phyloP scores from a whole-genome alignment of 1,140 invertebrate species.

The Nilaparvata lugens region DNA sequence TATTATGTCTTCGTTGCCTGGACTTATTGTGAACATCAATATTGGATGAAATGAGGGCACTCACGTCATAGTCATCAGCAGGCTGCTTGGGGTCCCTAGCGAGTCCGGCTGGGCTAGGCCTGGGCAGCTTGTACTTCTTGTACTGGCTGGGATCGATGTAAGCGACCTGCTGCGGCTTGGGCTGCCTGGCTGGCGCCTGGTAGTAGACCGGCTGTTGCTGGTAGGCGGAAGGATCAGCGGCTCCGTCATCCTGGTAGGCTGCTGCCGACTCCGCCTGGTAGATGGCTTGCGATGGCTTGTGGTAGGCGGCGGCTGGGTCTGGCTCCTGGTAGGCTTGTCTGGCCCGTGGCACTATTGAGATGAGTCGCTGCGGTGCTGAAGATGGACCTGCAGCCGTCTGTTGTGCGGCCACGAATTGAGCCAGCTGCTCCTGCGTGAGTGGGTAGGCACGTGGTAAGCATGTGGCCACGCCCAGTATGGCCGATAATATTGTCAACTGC shows the following conservation, averaged over 20 bases:
- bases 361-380: background rate
- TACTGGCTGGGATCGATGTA: slow-evolving; percentile 4
- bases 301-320: slow-evolving; percentile 4
- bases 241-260: too few species aligned
- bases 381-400: slow-evolving; percentile 13
- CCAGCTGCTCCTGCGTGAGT: slow-evolving; percentile 18
- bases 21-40: too few species aligned
- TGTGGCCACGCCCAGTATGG: too few species aligned
- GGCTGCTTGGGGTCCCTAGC: background rate
- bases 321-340: slow-evolving; percentile 13
- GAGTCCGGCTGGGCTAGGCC: background rate
- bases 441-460: background rate
- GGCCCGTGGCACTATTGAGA: background rate
- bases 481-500: too few species aligned
- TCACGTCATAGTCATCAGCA: slow-evolving; percentile 14
- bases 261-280: slow-evolving; percentile 8
- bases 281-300: slow-evolving; percentile 9
- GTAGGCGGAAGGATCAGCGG: slow-evolving; percentile 1
- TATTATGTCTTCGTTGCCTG: too few species aligned
- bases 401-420: slow-evolving; percentile 22
- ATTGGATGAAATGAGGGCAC: slow-evolving; percentile 1
- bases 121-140: slow-evolving; percentile 8
- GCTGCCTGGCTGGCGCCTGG: slow-evolving; percentile 6
- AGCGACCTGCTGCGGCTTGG: slow-evolving; percentile 1
- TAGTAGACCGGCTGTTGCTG: slow-evolving; percentile 10